Evolutionary conservation across 2,113 vertebrate genomes (phyloP), one percentile per base, ranked within the genome.

Genomic region (Albula goreensis): DNA sequence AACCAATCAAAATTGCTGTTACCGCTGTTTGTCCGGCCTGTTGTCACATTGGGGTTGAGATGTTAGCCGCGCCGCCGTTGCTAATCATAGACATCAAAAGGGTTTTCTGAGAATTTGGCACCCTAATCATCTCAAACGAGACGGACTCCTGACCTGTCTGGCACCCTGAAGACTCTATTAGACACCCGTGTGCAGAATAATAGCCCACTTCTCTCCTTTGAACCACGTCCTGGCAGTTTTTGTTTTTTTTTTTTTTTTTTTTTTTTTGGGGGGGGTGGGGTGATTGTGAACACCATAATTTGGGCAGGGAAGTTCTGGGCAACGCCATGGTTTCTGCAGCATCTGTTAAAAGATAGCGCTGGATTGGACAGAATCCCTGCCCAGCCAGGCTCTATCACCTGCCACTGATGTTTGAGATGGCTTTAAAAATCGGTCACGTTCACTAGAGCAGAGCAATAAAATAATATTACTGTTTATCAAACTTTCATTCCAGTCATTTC

Each of bases 21-120:
- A 15, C 41, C 17, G 74, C 12, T 3, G 51, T 83, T 87, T 52
- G 82, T 74, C 5, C 8, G 11, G 84, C 53, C 22, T 13, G 19
- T 10, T 4, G 13, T 84, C 70, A 53, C 19, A 79, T 74, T 10
- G 10, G 5, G 74, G 17, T 25, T 13, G 52, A 78, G 80, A 81
- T 57, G 84, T 83, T n/a, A 3, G 31, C 74, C n/a, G 51, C 74
- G 13, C 63, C 41, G 79, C 52, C 48, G 4, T 11, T 53, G 87
- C n/a, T 87, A 84, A 88, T 78, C 77, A 80, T 25, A 25, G 50
- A 48, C 48, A 25, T 85, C 84, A 10, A 83, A 80, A 57, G 83
- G 86, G 80, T 87, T 82, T 78, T 88, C 78, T 49, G 13, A 10
- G 63, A 41, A 31, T 81, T 3, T 41, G 57, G 52, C 79, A 50